Conservation (phyloP, 2,797 vertebrate genomes). For the Sardinella longiceps region DNA sequence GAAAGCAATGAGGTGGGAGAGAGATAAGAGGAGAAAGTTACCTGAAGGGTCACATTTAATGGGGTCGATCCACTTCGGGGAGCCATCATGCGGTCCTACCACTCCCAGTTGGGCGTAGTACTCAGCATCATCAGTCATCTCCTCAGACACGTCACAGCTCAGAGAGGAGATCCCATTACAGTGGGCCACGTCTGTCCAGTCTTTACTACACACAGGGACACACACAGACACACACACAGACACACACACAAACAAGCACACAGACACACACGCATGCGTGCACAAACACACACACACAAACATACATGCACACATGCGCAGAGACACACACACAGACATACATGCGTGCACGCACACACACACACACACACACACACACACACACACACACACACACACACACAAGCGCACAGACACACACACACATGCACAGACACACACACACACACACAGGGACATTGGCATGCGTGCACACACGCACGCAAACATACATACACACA, state of each 20-base stretch:
- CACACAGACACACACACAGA: neutral
- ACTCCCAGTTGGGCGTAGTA: neutral
- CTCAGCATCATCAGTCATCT: conserved; percentile 52
- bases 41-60: neutral
- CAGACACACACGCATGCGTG: neutral
- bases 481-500: too few relatives aligned
- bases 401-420: too few relatives aligned
- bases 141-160: conserved; percentile 67
- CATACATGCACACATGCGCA: neutral
- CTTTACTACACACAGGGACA: conserved; percentile 51
- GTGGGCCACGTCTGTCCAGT: conserved; percentile 67
- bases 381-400: too few relatives aligned
- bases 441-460: too few relatives aligned
- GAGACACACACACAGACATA: too few relatives aligned
- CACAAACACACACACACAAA: neutral
- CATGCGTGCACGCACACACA: too few relatives aligned
- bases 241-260: neutral
- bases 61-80: neutral
- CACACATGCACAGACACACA: too few relatives aligned
- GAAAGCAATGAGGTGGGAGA: neutral
- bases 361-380: too few relatives aligned
- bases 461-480: too few relatives aligned
- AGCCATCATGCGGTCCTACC: neutral
- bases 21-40: neutral
- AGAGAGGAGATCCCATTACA: conserved; percentile 63